Conservation (phyloP, 2,797 vertebrate genomes). For the Falco peregrinus region DNA sequence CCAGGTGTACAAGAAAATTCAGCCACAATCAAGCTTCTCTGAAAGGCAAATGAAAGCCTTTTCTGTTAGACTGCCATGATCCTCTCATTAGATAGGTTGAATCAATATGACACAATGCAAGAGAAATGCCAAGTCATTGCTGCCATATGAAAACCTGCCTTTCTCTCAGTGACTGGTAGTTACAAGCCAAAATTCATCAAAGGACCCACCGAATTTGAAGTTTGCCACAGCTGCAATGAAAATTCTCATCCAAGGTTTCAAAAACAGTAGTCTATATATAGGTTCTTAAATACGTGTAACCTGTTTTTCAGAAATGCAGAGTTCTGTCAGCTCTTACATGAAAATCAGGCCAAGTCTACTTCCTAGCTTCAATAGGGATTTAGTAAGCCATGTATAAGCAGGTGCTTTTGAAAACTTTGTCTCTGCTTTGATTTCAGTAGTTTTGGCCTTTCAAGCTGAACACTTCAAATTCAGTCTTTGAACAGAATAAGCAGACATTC, state of each 20-base stretch:
- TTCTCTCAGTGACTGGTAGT: neutral
- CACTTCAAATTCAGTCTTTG: neutral
- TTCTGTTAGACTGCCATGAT: neutral
- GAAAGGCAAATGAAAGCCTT: neutral
- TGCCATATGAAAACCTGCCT: neutral
- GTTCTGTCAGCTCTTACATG: neutral
- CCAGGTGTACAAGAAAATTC: neutral
- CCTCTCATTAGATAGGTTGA: neutral
- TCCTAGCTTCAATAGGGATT: neutral
- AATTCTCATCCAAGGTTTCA: neutral
- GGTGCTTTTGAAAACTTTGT: neutral
- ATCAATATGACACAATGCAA: neutral
- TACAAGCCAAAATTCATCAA: slow-evolving; percentile 18
- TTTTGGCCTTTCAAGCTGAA: neutral
- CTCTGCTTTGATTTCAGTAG: neutral
- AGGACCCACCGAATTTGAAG: neutral
- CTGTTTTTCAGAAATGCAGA: slow-evolving; percentile 1
- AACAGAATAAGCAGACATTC: neutral
- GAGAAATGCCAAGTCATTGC: slow-evolving; percentile 9
- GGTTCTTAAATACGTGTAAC: neutral
- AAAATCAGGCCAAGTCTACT: neutral
- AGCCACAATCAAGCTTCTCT: neutral
- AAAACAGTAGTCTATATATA: slow-evolving; percentile 25
- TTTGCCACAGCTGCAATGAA: slow-evolving; percentile 24
- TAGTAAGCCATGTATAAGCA: neutral